A percentile compares a stretch with the other conserved stretches of the same genome.
phyloP scores from a whole-genome alignment of 2,888 invertebrate species.

The Cheilosia grossa region DNA sequence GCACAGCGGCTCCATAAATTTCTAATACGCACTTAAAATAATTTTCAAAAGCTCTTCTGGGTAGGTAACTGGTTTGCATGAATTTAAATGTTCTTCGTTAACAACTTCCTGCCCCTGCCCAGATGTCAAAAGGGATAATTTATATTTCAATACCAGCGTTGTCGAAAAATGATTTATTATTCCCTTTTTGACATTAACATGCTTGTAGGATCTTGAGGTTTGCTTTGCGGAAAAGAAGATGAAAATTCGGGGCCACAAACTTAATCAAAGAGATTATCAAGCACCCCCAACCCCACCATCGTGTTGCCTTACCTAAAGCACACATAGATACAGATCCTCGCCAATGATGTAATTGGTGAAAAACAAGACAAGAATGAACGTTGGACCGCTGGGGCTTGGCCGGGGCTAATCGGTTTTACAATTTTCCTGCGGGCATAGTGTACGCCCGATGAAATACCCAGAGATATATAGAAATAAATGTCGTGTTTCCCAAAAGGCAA shows the following conservation, averaged over 20 bases:
- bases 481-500: constrained; percentile 61
- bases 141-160: constrained; percentile 70
- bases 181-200: constrained; percentile 71
- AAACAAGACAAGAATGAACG: constrained; percentile 17
- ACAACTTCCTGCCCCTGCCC: not conserved
- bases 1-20: not conserved
- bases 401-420: constrained; percentile 40
- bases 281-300: not conserved
- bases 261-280: constrained; percentile 55
- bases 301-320: constrained; percentile 22
- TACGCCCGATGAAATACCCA: constrained; percentile 10
- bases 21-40: constrained; percentile 1
- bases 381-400: not conserved
- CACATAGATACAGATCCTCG: not conserved
- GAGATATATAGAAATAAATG: constrained; percentile 29
- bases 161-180: constrained; percentile 75
- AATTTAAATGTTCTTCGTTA: not conserved
- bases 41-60: not conserved
- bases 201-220: constrained; percentile 63
- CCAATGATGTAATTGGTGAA: constrained; percentile 39
- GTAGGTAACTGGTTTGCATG: not conserved
- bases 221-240: constrained; percentile 5
- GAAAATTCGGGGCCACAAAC: constrained; percentile 40
- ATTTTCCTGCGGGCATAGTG: constrained; percentile 4
- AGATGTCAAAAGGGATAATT: constrained; percentile 69